Conservation (phyloP, 2,888 invertebrate species). For the Pyrochroa serraticornis region DNA sequence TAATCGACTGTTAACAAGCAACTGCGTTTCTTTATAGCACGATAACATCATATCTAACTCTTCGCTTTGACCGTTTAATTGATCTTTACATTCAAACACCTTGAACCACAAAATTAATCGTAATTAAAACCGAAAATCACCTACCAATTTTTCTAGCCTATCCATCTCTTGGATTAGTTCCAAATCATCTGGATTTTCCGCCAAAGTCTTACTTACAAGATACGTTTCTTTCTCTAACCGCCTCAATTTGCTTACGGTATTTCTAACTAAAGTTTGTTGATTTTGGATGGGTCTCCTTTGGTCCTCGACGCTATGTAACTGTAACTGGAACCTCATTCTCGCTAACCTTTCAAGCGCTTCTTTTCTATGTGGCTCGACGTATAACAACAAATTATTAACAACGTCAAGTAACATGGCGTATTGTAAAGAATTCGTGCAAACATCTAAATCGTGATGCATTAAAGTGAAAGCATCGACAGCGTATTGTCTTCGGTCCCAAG, state of each 20-base stretch:
- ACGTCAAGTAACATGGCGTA: constrained; percentile 98
- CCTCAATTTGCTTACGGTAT: constrained; percentile 80
- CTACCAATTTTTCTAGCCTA: constrained; percentile 72
- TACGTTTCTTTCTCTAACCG: constrained; percentile 90
- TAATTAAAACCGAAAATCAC: constrained; percentile 1
- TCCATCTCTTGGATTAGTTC: constrained; percentile 72
- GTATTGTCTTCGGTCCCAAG: constrained; percentile 82
- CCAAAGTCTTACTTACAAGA: constrained; percentile 79
- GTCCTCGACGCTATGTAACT: constrained; percentile 89
- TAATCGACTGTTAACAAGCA: constrained; percentile 64
- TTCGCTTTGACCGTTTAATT: constrained; percentile 85
- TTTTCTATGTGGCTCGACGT: constrained; percentile 94
- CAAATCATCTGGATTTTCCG: constrained; percentile 68
- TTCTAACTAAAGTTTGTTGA: constrained; percentile 81
- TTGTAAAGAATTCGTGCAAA: constrained; percentile 94
- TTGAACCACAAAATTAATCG: constrained; percentile 45
- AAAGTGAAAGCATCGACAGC: constrained; percentile 97
- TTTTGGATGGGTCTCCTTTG: constrained; percentile 91
- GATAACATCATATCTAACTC: constrained; percentile 95
- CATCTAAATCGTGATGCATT: constrained; percentile 97
- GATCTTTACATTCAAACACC: constrained; percentile 89
- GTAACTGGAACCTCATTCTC: constrained; percentile 92
- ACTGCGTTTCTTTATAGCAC: constrained; percentile 83
- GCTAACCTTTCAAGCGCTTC: constrained; percentile 88
- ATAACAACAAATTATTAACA: constrained; percentile 94